Base-by-base conservation (phyloP, 2,797 vertebrate species). In the Siniperca obscura region DNA sequence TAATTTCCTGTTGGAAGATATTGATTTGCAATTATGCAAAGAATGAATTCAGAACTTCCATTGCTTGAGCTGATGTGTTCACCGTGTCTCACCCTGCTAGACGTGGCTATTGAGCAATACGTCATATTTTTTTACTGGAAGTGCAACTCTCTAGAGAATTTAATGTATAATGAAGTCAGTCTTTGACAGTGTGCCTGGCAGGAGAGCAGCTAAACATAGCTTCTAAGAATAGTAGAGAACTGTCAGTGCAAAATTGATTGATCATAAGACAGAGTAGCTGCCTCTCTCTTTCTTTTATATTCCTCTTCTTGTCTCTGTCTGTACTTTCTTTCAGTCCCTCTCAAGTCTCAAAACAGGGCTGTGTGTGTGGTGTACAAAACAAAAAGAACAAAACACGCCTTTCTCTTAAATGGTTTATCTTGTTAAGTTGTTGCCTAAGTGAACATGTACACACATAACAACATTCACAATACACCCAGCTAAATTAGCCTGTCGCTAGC, bases 201-300 rank as follows among this genome's bases (percentile, higher is more conserved):
- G 71, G 46, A 78, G 80, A 82, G 71, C 86, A 80, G 87, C 87
- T 92, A 90, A 91, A 91, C 84, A 88, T 93, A 89, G 89, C 82
- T 67, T 85, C 88, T 81, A 79, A 82, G 74, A 88, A 89, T 78
- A 91, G 88, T 85, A 76, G 80, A 78, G 73, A 75, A 83, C 80
- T 87, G 85, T 92, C 89, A 82, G 85, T 81, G 80, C 68, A 55
- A 72, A 89, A 67, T 61, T 85, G 73, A 92, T 90, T 90, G 86
- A 93, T 93, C 87, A 90, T 74, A 72, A 84, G 69, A 82, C 68
- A 25, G 70, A 78, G 52, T 68, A 86, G 75, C 82, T 70, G 46
- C 25, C 56, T 80, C 70, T 75, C 30, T 57, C 59, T 69, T 55
- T 85, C 55, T 84, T 64, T 81, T 70, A 46, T 61, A 40, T 66